Percentiles rank a stretch among this genome's conserved stretches.
Conservation (phyloP, 2,888 invertebrate species). For the Dicyrtomina minuta region DNA sequence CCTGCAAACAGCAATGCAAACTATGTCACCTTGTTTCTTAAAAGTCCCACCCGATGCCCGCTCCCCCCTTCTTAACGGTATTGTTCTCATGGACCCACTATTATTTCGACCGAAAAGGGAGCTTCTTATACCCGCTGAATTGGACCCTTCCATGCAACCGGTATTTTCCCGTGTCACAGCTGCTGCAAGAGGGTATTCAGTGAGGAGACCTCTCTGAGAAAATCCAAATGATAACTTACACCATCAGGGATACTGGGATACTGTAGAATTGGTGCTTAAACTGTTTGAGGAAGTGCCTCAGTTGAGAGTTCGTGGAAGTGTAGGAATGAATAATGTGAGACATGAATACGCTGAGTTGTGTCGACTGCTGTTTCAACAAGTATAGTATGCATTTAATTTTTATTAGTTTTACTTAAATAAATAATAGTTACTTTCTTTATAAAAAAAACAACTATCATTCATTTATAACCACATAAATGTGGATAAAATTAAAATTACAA, state of each 20-base stretch:
- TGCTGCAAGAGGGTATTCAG: conserved; percentile 71
- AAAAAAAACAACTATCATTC: too few relatives aligned
- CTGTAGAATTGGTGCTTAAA: conserved; percentile 72
- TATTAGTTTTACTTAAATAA: too few relatives aligned
- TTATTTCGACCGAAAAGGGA: conserved; percentile 37
- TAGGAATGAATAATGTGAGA: conserved; percentile 55
- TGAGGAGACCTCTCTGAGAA: conserved; percentile 79
- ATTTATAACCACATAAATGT: too few relatives aligned
- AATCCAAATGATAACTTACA: conserved; percentile 75
- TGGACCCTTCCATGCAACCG: conserved; percentile 48
- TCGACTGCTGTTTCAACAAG: conserved; percentile 72
- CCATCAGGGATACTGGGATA: conserved; percentile 78
- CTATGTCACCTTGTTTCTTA: conserved; percentile 41
- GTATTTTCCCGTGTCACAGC: conserved; percentile 56
- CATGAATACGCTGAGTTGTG: conserved; percentile 69
- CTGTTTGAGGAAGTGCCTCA: conserved; percentile 64
- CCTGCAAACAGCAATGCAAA: conserved; percentile 45
- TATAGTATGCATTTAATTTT: conserved; percentile 55
- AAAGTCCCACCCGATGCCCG: conserved; percentile 40
- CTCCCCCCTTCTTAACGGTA: conserved; percentile 48
- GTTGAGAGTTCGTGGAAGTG: conserved; percentile 53
- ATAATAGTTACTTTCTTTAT: too few relatives aligned
- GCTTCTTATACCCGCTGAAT: conserved; percentile 42
- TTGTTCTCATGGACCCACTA: conserved; percentile 44
- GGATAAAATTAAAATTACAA: too few relatives aligned